Evolutionary conservation across 2,888 invertebrate genomes (phyloP), one percentile per base, ranked within the genome.

Genomic region (Thumatha senex): DNA sequence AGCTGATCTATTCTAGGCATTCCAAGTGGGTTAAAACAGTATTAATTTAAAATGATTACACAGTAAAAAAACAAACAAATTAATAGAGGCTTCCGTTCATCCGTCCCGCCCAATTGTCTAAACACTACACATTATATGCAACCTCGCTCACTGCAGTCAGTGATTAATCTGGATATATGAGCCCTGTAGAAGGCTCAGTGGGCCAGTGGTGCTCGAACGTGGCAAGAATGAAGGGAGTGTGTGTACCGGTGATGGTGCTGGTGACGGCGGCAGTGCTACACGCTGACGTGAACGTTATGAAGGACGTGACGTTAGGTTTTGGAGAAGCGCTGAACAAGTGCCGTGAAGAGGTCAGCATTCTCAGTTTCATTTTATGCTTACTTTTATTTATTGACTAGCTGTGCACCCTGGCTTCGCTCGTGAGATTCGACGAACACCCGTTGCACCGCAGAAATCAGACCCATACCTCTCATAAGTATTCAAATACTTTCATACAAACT

Each of bases 221-320:
- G 7, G 29, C 5, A 12, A 35, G 7, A 30, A 48, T 51, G 55
- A 45, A 29, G 48, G n/a, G 12, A 11, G 18, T 53, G 35, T 4
- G 63, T 38, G 35, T 56, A 11, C 47, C 50, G 48, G 43, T 67
- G 46, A 13, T 66, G 39, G 33, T 64, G 41, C 11, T 62, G 53
- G 42, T 36, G 48, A 52, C 44, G 56, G 40, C 64, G 40, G 49
- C 46, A 24, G 56, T 49, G 13, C 52, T 54, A 47, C 48, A 48
- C 13, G 77, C 72, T 1, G 76, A 73, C 51, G 74, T 76, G 29
- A 71, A 69, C 14, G 77, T 91, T 61, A 82, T 91, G 86, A 89
- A 87, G 57, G 89, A 90, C 46, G 83, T 91, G 57, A 91, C 91
- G 0, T 76, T 91, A 1, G 91, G 91, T 8, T 91, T 90, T 56